Evolutionary conservation across 1,140 invertebrate species (phyloP), one percentile per base, ranked within the genome.

Genomic region (Contarinia nasturtii): DNA sequence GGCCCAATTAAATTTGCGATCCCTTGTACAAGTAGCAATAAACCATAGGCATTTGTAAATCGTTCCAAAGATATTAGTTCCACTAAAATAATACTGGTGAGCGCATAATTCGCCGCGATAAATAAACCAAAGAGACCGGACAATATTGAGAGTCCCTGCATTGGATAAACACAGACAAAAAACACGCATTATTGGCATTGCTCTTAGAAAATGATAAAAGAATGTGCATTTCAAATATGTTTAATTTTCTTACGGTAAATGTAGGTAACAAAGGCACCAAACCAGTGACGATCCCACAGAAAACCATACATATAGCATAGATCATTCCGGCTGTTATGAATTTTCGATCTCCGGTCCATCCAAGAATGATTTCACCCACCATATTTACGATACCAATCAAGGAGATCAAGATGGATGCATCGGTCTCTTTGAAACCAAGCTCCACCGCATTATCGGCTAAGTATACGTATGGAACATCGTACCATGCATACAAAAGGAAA

Each of bases 31-130:
- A 93, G 67, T 45, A 90, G 65, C 33, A 92, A 62, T 48, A 93
- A 66, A 11, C 90, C 89, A 57, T 93, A 92, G 2, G 86, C 86
- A 56, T 86, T 88, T 1, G 88, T 86, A 57, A 95, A 90, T 55
- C 80, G 73, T 52, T 93, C 87, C 21, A 92, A 57, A 5, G 83
- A 79, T 48, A 87, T 84, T 51, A 87, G 65, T 56, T 90, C 81
- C 18, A 90, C 86, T 21, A 90, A 68, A 47, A 90, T 89, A 51
- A 87, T 84, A 51, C 82, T 83, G 10, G 84, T 86, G 2, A 90
- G 68, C 8, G 83, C 82, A 65, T 89, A 89, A 61, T 89, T 89
- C 11, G 86, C 86, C 5, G 83, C 83, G 52, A 91, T 87, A 55
- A 82, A 80, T 50, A 87, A 73, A 12, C 86, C 86, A 66, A 88